Base-by-base conservation (phyloP, 2,113 vertebrate genomes). In the Hipposideros armiger region DNA sequence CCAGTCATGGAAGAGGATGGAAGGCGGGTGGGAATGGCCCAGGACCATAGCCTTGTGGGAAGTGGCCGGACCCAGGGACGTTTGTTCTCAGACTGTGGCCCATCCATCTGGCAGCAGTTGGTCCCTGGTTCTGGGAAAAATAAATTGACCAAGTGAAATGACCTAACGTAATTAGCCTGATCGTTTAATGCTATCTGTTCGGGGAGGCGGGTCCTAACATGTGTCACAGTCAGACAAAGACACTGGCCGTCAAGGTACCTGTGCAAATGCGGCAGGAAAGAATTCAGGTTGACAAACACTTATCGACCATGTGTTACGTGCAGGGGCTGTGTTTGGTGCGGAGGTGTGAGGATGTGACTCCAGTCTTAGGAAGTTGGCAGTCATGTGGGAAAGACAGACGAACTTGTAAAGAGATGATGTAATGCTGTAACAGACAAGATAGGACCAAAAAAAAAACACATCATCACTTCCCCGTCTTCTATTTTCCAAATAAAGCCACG, bases 121-220 rank as follows among this genome's bases (percentile, higher is more conserved):
- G 40, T 78, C 16, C 26, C 54, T 95, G 70, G 83, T 87, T 58
- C 22, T 77, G 73, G 64, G 60, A 52, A 94, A 96, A 83, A 64
- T 28, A 66, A 94, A 36, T 26, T 16, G 42, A 47, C 14, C 42
- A 82, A 93, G 69, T 60, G 94, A 92, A 85, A n/a, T 70, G 36
- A 66, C 70, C 42, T 45, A 54, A 80, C 42, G 4, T 52, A 66
- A 77, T 60, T 40, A 90, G 14, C 5, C n/a, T 86, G 15, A 4
- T 82, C 64, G 5, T 58, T 95, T 74, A 60, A 72, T 82, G 47
- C 26, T 3, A 73, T 69, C 22, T 72, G 50, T 6, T 42, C 66
- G 24, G 13, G 4, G 36, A 56, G 2, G 32, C 4, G 30, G 5
- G n/a, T 45, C 26, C 28, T 52, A 58, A 62, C 73, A 45, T 32